A percentile compares a stretch with the other conserved stretches of the same genome.
Evolutionary conservation across 2,113 vertebrate species (phyloP).

Genomic region (Galbula dea): DNA sequence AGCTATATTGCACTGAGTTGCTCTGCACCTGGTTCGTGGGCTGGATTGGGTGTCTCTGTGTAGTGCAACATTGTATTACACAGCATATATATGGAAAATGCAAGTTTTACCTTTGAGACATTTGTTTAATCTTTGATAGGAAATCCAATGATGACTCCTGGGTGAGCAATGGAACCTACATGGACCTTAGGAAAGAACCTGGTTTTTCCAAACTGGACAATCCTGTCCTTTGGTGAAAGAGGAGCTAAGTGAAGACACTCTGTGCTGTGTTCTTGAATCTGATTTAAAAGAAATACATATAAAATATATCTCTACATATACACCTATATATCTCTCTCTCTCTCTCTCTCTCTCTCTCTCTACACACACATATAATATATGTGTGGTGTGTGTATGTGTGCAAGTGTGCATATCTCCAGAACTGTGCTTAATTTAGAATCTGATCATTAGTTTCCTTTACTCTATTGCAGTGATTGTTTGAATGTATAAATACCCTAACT

Average conservation of each 20-base stretch:
- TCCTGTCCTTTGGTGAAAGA: constrained; percentile 87
- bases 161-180: constrained; percentile 93
- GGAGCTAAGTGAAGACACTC: constrained; percentile 10
- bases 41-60: neutral
- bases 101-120: neutral
- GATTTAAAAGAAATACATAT: constrained; percentile 31
- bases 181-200: constrained; percentile 87
- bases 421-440: constrained; percentile 56
- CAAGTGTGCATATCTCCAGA: constrained; percentile 36
- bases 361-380: neutral
- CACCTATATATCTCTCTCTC: neutral
- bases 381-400: neutral
- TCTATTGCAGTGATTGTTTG: constrained; percentile 61
- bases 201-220: constrained; percentile 87
- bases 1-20: neutral
- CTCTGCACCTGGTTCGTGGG: neutral
- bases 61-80: neutral
- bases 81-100: neutral
- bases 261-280: neutral
- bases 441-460: constrained; percentile 56
- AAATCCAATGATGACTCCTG: constrained; percentile 88
- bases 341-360: too few species aligned
- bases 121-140: constrained; percentile 71
- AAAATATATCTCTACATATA: neutral
- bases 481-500: constrained; percentile 68